phyloP scores from a whole-genome alignment of 2,888 invertebrate genomes.

The Isoperla grammatica region DNA sequence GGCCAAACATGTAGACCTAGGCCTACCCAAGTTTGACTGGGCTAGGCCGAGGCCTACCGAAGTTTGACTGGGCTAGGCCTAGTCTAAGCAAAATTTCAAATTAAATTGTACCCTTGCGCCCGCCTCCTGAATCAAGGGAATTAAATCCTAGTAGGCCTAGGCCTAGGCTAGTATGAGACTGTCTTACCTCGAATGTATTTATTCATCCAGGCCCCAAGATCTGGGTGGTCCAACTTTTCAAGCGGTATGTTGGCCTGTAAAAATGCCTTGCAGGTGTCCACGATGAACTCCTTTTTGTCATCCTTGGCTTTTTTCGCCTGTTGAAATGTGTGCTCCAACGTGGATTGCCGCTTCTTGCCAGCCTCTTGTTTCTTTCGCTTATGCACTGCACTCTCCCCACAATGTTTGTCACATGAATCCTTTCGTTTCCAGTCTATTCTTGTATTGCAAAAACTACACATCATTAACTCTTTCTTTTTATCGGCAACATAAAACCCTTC shows the following conservation, averaged over 20 bases:
- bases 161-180: too few relatives aligned
- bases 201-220: background rate
- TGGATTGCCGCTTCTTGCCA: background rate
- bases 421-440: background rate
- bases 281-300: constrained; percentile 1
- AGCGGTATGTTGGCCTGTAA: constrained; percentile 3
- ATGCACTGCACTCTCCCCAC: too few relatives aligned
- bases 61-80: too few relatives aligned
- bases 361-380: background rate
- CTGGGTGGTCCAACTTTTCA: background rate
- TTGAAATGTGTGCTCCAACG: background rate
- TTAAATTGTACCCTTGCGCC: too few relatives aligned
- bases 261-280: background rate
- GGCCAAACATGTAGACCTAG: too few relatives aligned
- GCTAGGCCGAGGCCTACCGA: too few relatives aligned
- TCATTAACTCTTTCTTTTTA: background rate
- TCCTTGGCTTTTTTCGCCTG: too few relatives aligned
- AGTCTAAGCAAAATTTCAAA: too few relatives aligned
- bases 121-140: too few relatives aligned
- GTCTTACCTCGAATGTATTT: background rate
- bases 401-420: background rate
- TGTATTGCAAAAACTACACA: background rate
- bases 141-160: too few relatives aligned
- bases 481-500: constrained; percentile 5
- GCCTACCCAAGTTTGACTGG: too few relatives aligned